Evolutionary conservation across 1,140 invertebrate species (phyloP).

Genomic region (Diorhabda sublineata): DNA sequence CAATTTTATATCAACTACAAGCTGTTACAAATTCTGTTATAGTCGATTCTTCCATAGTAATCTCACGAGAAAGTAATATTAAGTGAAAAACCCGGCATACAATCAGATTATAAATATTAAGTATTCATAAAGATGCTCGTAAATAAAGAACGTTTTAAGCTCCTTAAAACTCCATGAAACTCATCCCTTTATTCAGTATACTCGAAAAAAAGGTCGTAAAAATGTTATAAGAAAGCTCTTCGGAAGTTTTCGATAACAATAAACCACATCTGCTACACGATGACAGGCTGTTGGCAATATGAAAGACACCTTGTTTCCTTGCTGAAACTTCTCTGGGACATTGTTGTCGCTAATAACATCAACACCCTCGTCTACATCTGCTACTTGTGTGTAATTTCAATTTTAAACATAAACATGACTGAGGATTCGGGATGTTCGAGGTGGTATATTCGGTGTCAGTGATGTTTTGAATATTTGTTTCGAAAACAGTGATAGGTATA

Average conservation of each 20-base stretch:
- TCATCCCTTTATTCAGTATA: conserved; percentile 1
- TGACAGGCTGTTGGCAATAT: conserved; percentile 17
- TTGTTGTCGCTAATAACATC: conserved; percentile 11
- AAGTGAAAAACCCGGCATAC: not conserved
- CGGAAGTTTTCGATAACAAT: conserved; percentile 15
- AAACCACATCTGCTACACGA: conserved; percentile 15
- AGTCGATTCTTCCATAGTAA: no score
- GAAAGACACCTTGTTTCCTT: conserved; percentile 19
- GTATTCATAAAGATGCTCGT: not conserved
- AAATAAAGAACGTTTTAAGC: conserved; percentile 1
- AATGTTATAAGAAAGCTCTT: conserved; percentile 1
- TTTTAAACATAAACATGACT: not conserved
- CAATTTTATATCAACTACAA: no score
- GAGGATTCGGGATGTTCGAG: not conserved
- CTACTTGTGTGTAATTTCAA: not conserved
- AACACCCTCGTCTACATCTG: not conserved
- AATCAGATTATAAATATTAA: not conserved
- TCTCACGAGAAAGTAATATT: not conserved
- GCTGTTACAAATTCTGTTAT: no score
- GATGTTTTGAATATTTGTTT: no score
- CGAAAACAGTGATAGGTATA: no score
- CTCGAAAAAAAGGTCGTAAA: conserved; percentile 7
- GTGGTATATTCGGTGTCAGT: not conserved
- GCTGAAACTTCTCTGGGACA: conserved; percentile 6
- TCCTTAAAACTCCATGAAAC: not conserved